These are phyloP conservation scores for Nylanderia fulva DNA, from an alignment of 1,140 invertebrate species.

Conservation along the genomic window DNA sequence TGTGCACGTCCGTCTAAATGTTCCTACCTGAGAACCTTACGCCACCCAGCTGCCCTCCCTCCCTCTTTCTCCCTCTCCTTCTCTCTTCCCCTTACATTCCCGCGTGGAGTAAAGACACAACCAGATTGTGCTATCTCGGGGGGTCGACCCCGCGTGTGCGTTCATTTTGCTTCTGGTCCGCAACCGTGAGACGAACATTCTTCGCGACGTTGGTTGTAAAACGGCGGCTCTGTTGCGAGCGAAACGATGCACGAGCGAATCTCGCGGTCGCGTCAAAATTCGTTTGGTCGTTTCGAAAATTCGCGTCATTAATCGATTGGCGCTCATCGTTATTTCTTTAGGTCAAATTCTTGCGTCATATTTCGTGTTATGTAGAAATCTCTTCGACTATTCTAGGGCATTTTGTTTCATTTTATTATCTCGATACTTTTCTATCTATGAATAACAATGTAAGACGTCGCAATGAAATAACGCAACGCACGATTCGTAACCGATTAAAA, in stretches of 20 bases:
- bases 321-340: neutral
- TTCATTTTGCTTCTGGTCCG: constrained; percentile 64
- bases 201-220: constrained; percentile 61
- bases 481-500: neutral
- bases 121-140: constrained; percentile 67
- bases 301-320: neutral
- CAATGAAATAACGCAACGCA: neutral
- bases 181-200: constrained; percentile 49
- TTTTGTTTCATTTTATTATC: neutral
- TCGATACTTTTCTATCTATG: neutral
- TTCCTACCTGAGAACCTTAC: constrained; percentile 77
- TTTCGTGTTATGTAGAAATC: neutral
- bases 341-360: neutral
- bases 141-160: constrained; percentile 29
- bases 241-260: neutral
- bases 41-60: constrained; percentile 67
- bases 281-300: neutral
- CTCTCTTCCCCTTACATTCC: constrained; percentile 54
- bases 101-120: constrained; percentile 65
- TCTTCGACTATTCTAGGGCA: neutral
- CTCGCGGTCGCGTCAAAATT: constrained; percentile 5
- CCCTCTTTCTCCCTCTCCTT: neutral
- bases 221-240: neutral
- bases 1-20: constrained; percentile 77
- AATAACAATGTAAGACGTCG: neutral